Base-by-base conservation (phyloP, 2,888 invertebrate species). In the Trachelus tabidus region DNA sequence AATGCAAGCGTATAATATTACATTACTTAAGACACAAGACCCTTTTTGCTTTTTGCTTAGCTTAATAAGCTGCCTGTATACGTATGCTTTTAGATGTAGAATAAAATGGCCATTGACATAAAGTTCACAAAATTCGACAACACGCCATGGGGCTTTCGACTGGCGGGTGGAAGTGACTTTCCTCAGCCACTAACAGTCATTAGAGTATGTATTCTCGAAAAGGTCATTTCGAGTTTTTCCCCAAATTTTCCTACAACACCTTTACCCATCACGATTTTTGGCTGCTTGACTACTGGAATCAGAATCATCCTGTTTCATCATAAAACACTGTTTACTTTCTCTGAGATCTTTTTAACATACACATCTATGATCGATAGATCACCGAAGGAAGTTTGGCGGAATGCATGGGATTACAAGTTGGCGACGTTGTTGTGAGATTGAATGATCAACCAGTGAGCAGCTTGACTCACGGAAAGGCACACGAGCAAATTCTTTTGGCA, bases 371-470 rank as follows among this genome's bases (percentile, higher is more conserved):
- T 40, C 40, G 40, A 40, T 88, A 98, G 98, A 96, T 98, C 31
- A 92, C 94, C 68, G 95, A 96, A 79, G 95, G 95, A 77, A 95
- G 97, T 83, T 93, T 98, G 69, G 97, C 98, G 0, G 96, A 97
- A 89, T 92, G 94, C 83, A 95, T 95, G 79, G 98, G 98, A 0
- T 92, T 99, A 34, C 93, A 94, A 88, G 94, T 96, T 23, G 98
- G 97, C n/a, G 98, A 99, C 92, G 93, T 95, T 68, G 94, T 99
- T 82, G 93, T 96, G 68, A 94, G 94, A 83, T 95, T 98, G 83
- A 96, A 96, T 89, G 95, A 95, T 79, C 92, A 93, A 68, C 93
- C 94, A 74, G 94, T 96, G 12, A 93, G 94, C 76, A 93, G 93
- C 71, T 92, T 97, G 91, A 94, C 95, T 12, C 98, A 97, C 88